These are phyloP conservation scores for Tachysurus vachellii DNA, from an alignment of 2,113 vertebrate species.

Conservation along the genomic window DNA sequence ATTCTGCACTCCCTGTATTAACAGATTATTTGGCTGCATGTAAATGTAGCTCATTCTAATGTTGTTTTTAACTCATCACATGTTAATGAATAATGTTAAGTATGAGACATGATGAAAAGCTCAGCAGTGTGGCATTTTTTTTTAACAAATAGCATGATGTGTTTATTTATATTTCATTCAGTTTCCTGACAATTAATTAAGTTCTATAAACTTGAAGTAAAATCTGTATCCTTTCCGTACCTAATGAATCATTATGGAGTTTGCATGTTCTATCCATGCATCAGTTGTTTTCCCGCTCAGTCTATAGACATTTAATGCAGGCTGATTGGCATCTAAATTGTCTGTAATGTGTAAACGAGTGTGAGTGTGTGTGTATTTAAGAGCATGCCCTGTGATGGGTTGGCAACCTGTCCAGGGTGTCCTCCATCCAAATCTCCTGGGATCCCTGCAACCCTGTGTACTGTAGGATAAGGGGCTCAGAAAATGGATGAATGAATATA, in stretches of 20 bases:
- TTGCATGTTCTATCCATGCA: too few species aligned
- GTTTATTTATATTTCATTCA: neutral
- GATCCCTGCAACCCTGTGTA: too few species aligned
- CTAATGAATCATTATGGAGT: neutral
- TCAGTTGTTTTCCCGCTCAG: too few species aligned
- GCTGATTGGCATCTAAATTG: too few species aligned
- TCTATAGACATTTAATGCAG: too few species aligned
- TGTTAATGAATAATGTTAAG: neutral
- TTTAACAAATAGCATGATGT: neutral
- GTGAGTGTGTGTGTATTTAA: too few species aligned
- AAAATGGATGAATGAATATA: neutral
- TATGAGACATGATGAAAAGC: neutral
- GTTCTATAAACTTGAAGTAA: neutral
- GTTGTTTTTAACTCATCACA: neutral
- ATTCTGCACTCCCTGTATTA: too few species aligned
- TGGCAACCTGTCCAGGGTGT: too few species aligned
- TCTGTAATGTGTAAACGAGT: too few species aligned
- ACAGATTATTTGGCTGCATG: neutral
- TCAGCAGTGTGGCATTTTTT: neutral
- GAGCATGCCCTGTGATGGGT: too few species aligned
- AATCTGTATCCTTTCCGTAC: neutral
- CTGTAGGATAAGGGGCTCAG: too few species aligned
- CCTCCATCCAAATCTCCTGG: too few species aligned
- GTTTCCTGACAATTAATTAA: neutral
- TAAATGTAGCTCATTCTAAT: neutral